Percentiles rank a stretch among this genome's conserved stretches.
Conservation (phyloP, 1,140 invertebrate species). For the Centruroides sculpturatus region DNA sequence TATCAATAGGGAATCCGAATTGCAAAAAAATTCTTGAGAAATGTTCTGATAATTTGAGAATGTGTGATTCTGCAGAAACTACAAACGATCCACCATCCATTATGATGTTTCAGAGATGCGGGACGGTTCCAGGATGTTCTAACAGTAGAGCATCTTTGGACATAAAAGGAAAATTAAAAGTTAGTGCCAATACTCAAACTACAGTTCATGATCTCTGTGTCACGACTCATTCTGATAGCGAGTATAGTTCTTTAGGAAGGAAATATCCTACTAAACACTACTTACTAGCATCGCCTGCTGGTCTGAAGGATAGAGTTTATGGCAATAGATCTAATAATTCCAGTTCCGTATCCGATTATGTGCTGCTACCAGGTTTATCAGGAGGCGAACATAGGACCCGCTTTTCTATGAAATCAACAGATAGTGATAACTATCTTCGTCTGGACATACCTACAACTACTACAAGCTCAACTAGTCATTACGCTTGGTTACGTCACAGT, state of each 20-base stretch:
- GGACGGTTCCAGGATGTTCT: too few species aligned
- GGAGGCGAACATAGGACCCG: not conserved
- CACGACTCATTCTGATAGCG: slow-evolving; percentile 8
- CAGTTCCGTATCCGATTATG: slow-evolving; percentile 9
- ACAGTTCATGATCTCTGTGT: slow-evolving; percentile 28
- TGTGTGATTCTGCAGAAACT: too few species aligned
- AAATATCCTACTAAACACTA: slow-evolving; percentile 6
- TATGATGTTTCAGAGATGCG: too few species aligned
- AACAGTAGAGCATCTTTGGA: not conserved
- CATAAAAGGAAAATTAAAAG: slow-evolving; percentile 44
- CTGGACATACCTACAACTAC: slow-evolving; percentile 11
- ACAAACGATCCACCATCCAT: too few species aligned
- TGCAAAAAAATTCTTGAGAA: too few species aligned
- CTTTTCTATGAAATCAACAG: not conserved
- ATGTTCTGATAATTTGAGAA: too few species aligned
- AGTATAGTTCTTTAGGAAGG: slow-evolving; percentile 14
- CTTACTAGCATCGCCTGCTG: slow-evolving; percentile 11
- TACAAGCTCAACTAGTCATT: slow-evolving; percentile 27
- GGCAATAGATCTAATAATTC: slow-evolving; percentile 19
- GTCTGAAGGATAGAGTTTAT: slow-evolving; percentile 21
- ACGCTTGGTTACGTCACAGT: slow-evolving; percentile 42
- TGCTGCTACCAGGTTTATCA: not conserved
- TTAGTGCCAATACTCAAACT: slow-evolving; percentile 75
- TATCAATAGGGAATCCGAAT: too few species aligned
- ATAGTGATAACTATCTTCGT: slow-evolving; percentile 28